Conservation (phyloP, 2,888 invertebrate species). For the Gasteruption jaculator region DNA sequence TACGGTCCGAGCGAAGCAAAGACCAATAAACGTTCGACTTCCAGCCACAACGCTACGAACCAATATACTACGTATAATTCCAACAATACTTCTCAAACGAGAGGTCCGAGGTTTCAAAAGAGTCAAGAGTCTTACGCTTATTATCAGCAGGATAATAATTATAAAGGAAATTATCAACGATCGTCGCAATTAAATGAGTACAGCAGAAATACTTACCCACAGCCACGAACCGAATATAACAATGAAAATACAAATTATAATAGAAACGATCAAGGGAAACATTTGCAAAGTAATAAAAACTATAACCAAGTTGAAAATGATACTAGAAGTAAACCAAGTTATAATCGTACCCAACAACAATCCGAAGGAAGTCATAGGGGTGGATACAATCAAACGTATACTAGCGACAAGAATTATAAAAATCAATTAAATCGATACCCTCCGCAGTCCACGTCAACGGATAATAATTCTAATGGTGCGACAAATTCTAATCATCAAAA, state of each 20-base stretch:
- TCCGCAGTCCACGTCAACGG: slow-evolving; percentile 16
- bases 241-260: slow-evolving; percentile 23
- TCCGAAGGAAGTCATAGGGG: slow-evolving; percentile 31
- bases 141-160: slow-evolving; percentile 31
- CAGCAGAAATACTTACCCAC: slow-evolving; percentile 30
- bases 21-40: slow-evolving; percentile 31
- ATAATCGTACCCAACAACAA: slow-evolving; percentile 32
- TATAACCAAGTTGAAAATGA: slow-evolving; percentile 31
- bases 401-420: slow-evolving; percentile 33
- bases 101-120: slow-evolving; percentile 62
- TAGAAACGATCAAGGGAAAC: slow-evolving; percentile 30
- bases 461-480: slow-evolving; percentile 24
- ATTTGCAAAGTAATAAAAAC: slow-evolving; percentile 27
- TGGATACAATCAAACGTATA: too few species aligned
- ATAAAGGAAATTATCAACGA: slow-evolving; percentile 27
- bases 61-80: slow-evolving; percentile 31
- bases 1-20: slow-evolving; percentile 41
- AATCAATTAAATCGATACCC: slow-evolving; percentile 33
- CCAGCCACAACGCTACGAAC: slow-evolving; percentile 20
- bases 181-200: slow-evolving; percentile 32
- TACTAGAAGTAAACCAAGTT: slow-evolving; percentile 26
- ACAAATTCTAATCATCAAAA: slow-evolving; percentile 25
- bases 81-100: slow-evolving; percentile 39
- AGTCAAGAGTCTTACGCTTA: slow-evolving; percentile 45
- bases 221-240: slow-evolving; percentile 30